Percentiles rank a stretch among this genome's conserved stretches.
These are phyloP conservation scores for Microtus ochrogaster DNA, from an alignment of 2,113 vertebrate species.

Conservation along the genomic window DNA sequence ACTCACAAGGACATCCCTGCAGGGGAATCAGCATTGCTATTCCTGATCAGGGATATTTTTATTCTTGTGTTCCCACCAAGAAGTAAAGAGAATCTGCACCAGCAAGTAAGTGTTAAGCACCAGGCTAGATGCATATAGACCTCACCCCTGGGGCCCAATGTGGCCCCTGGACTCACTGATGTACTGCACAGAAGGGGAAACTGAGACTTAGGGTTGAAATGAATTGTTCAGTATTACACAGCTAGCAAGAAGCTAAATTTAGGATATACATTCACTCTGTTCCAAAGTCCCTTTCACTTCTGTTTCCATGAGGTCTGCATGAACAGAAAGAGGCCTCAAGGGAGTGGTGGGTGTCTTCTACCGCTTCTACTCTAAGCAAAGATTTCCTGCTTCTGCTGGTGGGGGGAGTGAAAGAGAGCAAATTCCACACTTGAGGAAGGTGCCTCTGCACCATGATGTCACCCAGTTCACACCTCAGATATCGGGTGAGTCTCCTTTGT, in stretches of 20 bases:
- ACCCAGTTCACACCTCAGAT: neutral
- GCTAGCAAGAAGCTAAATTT: neutral
- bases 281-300: neutral
- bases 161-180: neutral
- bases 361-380: neutral
- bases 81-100: neutral
- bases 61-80: neutral
- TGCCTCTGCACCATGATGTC: neutral
- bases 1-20: neutral
- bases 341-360: neutral
- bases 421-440: neutral
- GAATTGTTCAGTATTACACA: neutral
- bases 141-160: neutral
- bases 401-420: neutral
- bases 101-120: neutral
- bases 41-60: slow-evolving; percentile 13
- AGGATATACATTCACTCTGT: neutral
- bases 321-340: neutral
- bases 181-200: neutral
- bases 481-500: neutral
- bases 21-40: neutral
- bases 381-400: neutral
- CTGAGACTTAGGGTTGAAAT: neutral
- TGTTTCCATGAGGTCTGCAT: neutral
- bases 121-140: neutral